Conservation (phyloP, 2,797 vertebrate species). For the Acanthis flammea region DNA sequence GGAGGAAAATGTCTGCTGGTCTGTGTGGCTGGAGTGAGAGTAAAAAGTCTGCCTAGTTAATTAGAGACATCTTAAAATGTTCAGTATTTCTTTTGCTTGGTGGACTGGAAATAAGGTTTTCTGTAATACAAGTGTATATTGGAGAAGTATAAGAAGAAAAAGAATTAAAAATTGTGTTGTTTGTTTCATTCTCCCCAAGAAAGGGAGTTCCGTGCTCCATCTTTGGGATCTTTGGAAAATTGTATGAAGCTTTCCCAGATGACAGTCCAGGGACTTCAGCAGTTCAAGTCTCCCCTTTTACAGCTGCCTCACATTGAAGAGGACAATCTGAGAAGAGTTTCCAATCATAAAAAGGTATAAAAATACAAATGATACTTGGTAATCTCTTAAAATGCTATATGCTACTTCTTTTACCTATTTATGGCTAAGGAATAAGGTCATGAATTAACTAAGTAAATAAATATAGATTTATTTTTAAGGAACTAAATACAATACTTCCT, state of each 20-base stretch:
- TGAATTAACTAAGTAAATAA: not conserved
- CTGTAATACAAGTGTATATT: not conserved
- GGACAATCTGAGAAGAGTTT: constrained; percentile 92
- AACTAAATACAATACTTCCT: not conserved
- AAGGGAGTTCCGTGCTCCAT: constrained; percentile 91
- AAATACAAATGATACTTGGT: not conserved
- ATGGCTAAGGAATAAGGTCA: not conserved
- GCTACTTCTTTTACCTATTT: not conserved
- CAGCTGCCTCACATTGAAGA: constrained; percentile 98
- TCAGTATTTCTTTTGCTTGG: not conserved
- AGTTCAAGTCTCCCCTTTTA: constrained; percentile 93
- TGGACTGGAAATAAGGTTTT: not conserved
- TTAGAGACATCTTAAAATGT: not conserved
- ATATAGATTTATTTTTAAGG: not conserved
- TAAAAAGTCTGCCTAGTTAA: not conserved
- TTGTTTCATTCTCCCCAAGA: constrained; percentile 74
- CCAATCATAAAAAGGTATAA: constrained; percentile 91
- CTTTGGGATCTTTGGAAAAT: constrained; percentile 94
- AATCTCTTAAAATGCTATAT: not conserved
- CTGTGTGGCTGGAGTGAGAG: not conserved
- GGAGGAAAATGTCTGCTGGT: not conserved
- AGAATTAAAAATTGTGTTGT: constrained; percentile 7
- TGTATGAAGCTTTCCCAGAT: constrained; percentile 99
- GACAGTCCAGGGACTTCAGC: constrained; percentile 95
- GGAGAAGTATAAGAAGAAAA: not conserved